Evolutionary conservation across 1,140 invertebrate species (phyloP), one percentile per base, ranked within the genome.

Genomic region (Branchinecta lindahli): DNA sequence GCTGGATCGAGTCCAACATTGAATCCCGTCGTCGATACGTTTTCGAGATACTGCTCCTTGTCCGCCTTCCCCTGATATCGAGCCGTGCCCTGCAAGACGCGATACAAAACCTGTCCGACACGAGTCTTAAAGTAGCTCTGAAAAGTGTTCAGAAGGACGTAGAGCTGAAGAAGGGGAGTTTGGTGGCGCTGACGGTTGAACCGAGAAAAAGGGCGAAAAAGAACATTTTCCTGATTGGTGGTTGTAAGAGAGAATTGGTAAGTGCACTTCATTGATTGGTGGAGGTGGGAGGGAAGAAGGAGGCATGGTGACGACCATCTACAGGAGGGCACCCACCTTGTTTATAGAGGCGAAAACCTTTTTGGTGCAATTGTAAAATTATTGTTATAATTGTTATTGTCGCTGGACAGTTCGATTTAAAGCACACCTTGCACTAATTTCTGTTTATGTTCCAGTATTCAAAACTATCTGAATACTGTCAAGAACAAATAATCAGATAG

Each of bases 1-100:
- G 88, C 73, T 97, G 94, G 94, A 87, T 96, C 66, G 86, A 87
- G 74, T 87, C 92, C 77, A 89, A 94, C 78, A 84, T 91, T 45
- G 81, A 85, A 44, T 84, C 87, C 70, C 82, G 94, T 68, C 84
- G 90, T 68, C 85, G 87, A 71, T 90, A 88, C 77, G 87, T 96
- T 69, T 94, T 94, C 77, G 89, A 93, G 80, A 86, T 96, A 70
- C 80, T 97, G 46, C 84, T 85, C 71, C 85, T 88, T 75, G 88
- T 97, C 69, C 84, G 94, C 66, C 83, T 96, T 75, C 88, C 91
- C 20, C 82, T 95, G 70, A 87, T 96, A 72, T 87, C 92, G 20
- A 85, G 89, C 21, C 84, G 85, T 74, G 85, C 91, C 68, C 82
- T 96, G 66, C 89, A 95, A 77, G 83, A 86, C 74, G 86, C 88